These are phyloP conservation scores for Hypsopygia costalis DNA, from an alignment of 2,888 invertebrate species.

Conservation along the genomic window DNA sequence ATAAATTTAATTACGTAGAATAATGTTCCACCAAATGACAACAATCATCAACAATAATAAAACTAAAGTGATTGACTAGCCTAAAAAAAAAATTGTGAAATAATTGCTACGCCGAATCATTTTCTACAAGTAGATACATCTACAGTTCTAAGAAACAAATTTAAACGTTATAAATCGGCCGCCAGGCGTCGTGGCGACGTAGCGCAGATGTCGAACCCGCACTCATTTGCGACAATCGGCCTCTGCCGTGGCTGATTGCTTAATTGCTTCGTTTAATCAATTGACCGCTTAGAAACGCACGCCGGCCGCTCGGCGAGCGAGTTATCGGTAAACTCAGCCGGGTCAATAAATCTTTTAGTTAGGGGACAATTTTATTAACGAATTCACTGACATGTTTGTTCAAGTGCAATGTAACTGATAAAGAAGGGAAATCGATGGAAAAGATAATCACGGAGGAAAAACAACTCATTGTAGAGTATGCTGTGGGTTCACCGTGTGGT, in stretches of 20 bases:
- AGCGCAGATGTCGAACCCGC: conserved; percentile 59
- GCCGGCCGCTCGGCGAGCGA: conserved; percentile 44
- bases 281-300: conserved; percentile 70
- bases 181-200: not conserved
- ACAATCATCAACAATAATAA: too few species aligned
- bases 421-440: not conserved
- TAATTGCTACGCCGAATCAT: too few species aligned
- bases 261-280: conserved; percentile 81
- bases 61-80: too few species aligned
- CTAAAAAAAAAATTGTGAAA: too few species aligned
- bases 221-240: conserved; percentile 73
- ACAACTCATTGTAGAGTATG: too few species aligned
- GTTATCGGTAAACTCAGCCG: conserved; percentile 52
- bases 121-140: too few species aligned
- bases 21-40: too few species aligned
- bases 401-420: conserved; percentile 12
- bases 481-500: too few species aligned
- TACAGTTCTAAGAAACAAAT: too few species aligned
- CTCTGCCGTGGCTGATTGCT: conserved; percentile 67
- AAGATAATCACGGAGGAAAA: too few species aligned
- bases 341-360: conserved; percentile 67
- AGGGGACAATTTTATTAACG: conserved; percentile 60
- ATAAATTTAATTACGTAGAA: too few species aligned
- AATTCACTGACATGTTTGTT: conserved; percentile 30
- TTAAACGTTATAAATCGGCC: conserved; percentile 1